Base-by-base conservation (phyloP, 2,113 vertebrate species). In the Tamias sibiricus region DNA sequence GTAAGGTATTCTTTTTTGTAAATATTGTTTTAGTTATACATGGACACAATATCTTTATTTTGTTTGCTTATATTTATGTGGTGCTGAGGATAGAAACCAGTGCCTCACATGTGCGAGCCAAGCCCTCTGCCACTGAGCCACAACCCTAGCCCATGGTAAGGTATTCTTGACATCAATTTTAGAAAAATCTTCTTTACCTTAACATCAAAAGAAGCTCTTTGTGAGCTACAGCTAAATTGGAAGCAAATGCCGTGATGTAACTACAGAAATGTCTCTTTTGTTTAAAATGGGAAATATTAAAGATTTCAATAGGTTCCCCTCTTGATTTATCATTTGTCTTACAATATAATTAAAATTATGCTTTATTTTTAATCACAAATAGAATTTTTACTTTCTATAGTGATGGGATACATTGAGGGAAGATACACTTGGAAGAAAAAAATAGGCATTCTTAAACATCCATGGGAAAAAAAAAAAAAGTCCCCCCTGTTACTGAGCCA, bases 151-250 rank as follows among this genome's bases (percentile, higher is more conserved):
- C 47, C 6, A 71, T 32, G 8, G 28, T 0, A 85, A 59, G 24
- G 6, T 14, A 35, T 22, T 75, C 16, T 26, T 83, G 40, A 74
- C 4, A 82, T 35, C 8, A 85, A 79, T 79, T 91, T 89, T 91
- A 54, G 5, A 59, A 8, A 82, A 62, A 42, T 95, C 19, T 93
- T 94, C 95, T 26, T 68, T 37, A 71, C 30, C 44, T 95, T 82
- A 19, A 85, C 57, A 1, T 47, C 54, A 8, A 89, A 86, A 88
- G 47, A 92, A 20, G 12, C 4, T 74, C 9, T 71, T 8, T 84
- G 17, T 37, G 86, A 68, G 12, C 35, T 35, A 69, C 30, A 62
- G 83, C 19, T 62, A 82, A 72, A n/a, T 83, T 92, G 64, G 7
- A 95, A 66, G 14, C 81, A 28, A 95, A 12, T 89, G 64, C 71